Conservation (phyloP, 2,888 invertebrate species). For the Epirrhoe alternata region DNA sequence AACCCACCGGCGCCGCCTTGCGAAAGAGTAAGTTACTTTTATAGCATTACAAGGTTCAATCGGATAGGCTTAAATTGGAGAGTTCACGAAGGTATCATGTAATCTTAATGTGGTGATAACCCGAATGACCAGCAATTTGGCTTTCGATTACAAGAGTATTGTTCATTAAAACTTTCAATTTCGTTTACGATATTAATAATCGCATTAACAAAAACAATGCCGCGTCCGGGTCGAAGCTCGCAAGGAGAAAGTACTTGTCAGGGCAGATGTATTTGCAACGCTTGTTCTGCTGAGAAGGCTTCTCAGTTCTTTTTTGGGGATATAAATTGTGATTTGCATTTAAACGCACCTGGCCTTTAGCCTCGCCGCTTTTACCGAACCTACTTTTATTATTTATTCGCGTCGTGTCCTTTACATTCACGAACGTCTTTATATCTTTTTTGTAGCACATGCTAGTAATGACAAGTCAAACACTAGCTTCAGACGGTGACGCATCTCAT, state of each 20-base stretch:
- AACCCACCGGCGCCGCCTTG: constrained; percentile 69
- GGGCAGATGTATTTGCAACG: constrained; percentile 64
- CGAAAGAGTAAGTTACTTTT: constrained; percentile 81
- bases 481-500: constrained; percentile 42
- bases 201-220: constrained; percentile 77
- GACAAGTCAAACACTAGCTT: constrained; percentile 37
- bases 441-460: constrained; percentile 35
- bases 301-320: constrained; percentile 48
- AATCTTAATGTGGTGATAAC: constrained; percentile 53
- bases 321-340: constrained; percentile 56
- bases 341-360: constrained; percentile 51
- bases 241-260: constrained; percentile 73
- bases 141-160: constrained; percentile 70
- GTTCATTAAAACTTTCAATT: constrained; percentile 75
- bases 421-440: constrained; percentile 22
- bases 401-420: constrained; percentile 31
- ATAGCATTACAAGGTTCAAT: constrained; percentile 39
- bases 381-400: constrained; percentile 26
- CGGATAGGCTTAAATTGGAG: constrained; percentile 43
- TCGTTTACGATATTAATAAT: constrained; percentile 70
- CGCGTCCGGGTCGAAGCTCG: constrained; percentile 70
- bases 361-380: constrained; percentile 46
- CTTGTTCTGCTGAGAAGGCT: constrained; percentile 54
- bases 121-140: constrained; percentile 61
- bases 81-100: constrained; percentile 49